Conservation (phyloP, 2,797 vertebrate species). For the Ataeniobius toweri region DNA sequence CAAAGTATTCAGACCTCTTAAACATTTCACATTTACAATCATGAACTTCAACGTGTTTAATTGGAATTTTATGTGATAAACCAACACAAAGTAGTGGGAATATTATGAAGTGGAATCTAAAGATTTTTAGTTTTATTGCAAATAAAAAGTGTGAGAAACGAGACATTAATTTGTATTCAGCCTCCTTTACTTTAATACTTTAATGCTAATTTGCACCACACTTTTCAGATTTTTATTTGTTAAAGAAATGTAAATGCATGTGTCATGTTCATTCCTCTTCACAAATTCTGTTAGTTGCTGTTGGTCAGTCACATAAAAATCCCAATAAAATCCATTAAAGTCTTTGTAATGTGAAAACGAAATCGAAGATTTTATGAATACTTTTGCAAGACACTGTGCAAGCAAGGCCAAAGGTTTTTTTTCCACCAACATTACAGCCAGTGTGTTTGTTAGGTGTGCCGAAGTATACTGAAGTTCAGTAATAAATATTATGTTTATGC, state of each 20-base stretch:
- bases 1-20: neutral
- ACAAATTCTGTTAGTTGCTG: neutral
- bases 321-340: neutral
- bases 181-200: neutral
- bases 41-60: neutral
- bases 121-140: neutral
- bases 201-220: neutral
- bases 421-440: neutral
- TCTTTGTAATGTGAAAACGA: neutral
- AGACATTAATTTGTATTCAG: neutral
- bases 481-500: neutral
- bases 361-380: neutral
- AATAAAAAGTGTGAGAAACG: neutral
- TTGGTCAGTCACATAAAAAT: neutral
- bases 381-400: neutral
- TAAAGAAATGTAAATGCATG: neutral
- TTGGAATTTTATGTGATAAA: neutral
- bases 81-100: neutral
- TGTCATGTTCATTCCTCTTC: neutral
- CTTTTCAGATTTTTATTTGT: neutral
- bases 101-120: neutral
- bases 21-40: neutral
- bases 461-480: neutral
- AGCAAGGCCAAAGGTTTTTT: neutral
- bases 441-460: neutral